Evolutionary conservation across 2,888 invertebrate species (phyloP).

Genomic region (Cheilosia variabilis): DNA sequence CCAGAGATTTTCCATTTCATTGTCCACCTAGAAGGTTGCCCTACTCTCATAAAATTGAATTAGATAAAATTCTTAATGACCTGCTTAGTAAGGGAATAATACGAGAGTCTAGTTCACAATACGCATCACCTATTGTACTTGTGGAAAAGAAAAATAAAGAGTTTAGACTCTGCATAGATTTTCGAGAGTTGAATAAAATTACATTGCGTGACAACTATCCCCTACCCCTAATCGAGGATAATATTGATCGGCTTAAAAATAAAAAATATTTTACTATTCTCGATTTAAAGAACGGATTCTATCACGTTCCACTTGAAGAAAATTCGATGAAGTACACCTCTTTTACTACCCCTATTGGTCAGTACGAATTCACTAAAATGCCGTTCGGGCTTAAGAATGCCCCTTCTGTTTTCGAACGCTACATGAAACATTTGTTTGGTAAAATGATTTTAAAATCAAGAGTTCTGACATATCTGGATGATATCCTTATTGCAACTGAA

Average conservation of each 20-base stretch:
- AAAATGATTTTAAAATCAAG: constrained; percentile 57
- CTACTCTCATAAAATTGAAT: constrained; percentile 45
- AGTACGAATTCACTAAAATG: constrained; percentile 33
- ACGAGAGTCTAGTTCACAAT: constrained; percentile 49
- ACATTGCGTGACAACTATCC: constrained; percentile 66
- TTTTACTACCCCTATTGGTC: constrained; percentile 32
- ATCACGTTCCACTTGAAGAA: constrained; percentile 61
- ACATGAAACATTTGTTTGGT: constrained; percentile 71
- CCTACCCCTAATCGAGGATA: constrained; percentile 67
- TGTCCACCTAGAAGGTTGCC: constrained; percentile 49
- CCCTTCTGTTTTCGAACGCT: constrained; percentile 73
- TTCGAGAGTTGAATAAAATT: constrained; percentile 58
- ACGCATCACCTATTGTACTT: constrained; percentile 65
- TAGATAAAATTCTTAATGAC: constrained; percentile 49
- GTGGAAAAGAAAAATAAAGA: constrained; percentile 67
- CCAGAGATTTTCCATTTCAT: constrained; percentile 49
- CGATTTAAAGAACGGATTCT: constrained; percentile 74
- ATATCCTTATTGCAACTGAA: constrained; percentile 59
- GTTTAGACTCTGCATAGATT: constrained; percentile 58
- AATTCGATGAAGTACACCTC: constrained; percentile 47
- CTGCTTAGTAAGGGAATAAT: constrained; percentile 28
- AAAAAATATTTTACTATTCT: constrained; percentile 76
- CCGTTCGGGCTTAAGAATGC: constrained; percentile 57
- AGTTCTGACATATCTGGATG: constrained; percentile 76
- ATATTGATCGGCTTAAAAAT: constrained; percentile 46